A percentile compares a stretch with the other conserved stretches of the same genome.
phyloP scores from a whole-genome alignment of 2,888 invertebrate species.

The Apotomis betuletana region DNA sequence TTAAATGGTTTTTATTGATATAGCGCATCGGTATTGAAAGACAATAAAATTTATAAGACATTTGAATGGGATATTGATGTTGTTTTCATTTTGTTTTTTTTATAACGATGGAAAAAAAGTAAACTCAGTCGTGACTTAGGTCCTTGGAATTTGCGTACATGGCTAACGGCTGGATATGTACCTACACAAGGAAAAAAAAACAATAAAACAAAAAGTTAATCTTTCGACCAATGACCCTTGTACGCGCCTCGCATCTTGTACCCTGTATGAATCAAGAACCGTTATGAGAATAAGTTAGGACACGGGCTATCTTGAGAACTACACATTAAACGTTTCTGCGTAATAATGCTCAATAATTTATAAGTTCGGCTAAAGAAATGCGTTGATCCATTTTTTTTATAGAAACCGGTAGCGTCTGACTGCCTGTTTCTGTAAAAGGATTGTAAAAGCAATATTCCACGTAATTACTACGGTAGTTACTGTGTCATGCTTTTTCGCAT shows the following conservation, averaged over 20 bases:
- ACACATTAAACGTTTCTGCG: not conserved
- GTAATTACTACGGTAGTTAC: not conserved
- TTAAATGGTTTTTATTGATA: slow-evolving; percentile 2
- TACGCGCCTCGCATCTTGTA: no score
- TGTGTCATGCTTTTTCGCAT: not conserved
- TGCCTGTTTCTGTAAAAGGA: slow-evolving; percentile 5
- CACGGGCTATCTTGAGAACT: not conserved
- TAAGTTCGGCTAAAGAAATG: slow-evolving; percentile 2
- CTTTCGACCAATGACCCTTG: no score
- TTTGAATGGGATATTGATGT: not conserved
- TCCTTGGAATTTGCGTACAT: not conserved
- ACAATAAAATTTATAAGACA: not conserved
- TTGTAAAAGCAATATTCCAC: slow-evolving; percentile 11
- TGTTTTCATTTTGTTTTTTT: not conserved
- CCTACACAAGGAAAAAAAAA: not conserved
- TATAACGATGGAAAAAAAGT: not conserved
- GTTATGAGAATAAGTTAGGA: not conserved
- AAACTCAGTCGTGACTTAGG: not conserved
- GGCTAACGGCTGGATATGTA: not conserved
- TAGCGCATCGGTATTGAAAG: slow-evolving; percentile 3
- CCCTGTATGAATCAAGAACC: not conserved
- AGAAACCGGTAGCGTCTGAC: slow-evolving; percentile 3
- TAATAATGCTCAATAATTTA: not conserved
- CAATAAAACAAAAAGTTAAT: not conserved
- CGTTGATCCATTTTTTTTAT: slow-evolving; percentile 1